Evolutionary conservation across 2,888 invertebrate genomes (phyloP).

Genomic region (Petrophora chlorosata): DNA sequence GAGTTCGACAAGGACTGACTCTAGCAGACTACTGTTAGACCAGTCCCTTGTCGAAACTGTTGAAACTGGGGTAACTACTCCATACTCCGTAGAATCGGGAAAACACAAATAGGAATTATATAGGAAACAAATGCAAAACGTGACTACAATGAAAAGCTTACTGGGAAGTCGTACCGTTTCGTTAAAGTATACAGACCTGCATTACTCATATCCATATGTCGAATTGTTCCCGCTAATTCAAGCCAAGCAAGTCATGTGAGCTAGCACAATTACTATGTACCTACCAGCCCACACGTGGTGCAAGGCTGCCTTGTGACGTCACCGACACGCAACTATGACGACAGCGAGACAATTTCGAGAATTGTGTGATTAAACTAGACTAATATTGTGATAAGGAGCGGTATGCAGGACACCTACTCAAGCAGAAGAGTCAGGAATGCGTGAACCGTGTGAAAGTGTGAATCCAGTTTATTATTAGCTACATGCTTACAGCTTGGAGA

Average conservation of each 20-base stretch:
- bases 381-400: background rate
- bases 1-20: too few species aligned
- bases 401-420: too few species aligned
- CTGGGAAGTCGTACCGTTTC: background rate
- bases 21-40: too few species aligned
- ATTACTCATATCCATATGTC: constrained; percentile 10
- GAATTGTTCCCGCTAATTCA: constrained; percentile 8
- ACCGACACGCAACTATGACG: constrained; percentile 8
- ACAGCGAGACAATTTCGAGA: constrained; percentile 5
- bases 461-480: too few species aligned
- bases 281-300: constrained; percentile 18
- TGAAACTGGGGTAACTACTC: too few species aligned
- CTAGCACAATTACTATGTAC: constrained; percentile 2
- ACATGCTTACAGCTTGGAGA: too few species aligned
- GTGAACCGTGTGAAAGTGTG: too few species aligned
- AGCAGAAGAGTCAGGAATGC: constrained; percentile 1
- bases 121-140: too few species aligned
- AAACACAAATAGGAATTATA: too few species aligned
- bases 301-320: constrained; percentile 18
- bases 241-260: constrained; percentile 13
- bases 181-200: constrained; percentile 1
- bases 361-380: constrained; percentile 2
- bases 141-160: too few species aligned
- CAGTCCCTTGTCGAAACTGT: too few species aligned
- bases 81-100: too few species aligned